A percentile compares a stretch with the other conserved stretches of the same genome.
Evolutionary conservation across 2,797 vertebrate genomes (phyloP).

Genomic region (Buceros bicornis): DNA sequence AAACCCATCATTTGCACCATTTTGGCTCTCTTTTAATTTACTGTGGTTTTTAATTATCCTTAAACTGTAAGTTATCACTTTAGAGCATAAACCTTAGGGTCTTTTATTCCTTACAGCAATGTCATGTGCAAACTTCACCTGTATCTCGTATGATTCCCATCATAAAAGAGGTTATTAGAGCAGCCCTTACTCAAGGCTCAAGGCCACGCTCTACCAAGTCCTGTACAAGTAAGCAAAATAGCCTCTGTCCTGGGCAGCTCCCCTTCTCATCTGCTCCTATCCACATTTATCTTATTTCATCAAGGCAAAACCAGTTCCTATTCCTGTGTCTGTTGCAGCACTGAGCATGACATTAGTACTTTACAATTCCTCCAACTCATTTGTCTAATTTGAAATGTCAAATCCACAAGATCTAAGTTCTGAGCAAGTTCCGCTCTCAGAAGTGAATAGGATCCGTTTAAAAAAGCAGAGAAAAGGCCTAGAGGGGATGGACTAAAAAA

Average conservation of each 20-base stretch:
- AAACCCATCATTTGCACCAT: not conserved
- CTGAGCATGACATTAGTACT: not conserved
- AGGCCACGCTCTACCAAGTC: not conserved
- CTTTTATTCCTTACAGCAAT: not conserved
- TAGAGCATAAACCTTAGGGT: not conserved
- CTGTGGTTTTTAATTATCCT: not conserved
- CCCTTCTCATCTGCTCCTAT: not conserved
- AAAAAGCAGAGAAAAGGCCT: not conserved
- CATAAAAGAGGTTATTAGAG: not conserved
- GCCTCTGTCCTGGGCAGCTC: not conserved
- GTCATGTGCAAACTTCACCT: rapidly evolving
- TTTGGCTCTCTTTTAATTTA: not conserved
- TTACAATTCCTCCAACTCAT: not conserved
- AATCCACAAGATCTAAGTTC: not conserved
- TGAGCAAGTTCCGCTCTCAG: not conserved
- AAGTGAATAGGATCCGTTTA: not conserved
- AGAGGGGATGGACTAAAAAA: not conserved
- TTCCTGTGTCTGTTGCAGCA: not conserved
- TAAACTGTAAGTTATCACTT: not conserved
- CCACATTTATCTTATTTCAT: not conserved
- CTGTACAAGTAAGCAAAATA: not conserved
- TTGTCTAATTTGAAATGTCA: not conserved
- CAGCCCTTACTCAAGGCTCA: not conserved
- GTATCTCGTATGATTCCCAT: not conserved
- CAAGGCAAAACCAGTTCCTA: not conserved